phyloP scores from a whole-genome alignment of 1,140 invertebrate genomes.

The Eciton burchellii region DNA sequence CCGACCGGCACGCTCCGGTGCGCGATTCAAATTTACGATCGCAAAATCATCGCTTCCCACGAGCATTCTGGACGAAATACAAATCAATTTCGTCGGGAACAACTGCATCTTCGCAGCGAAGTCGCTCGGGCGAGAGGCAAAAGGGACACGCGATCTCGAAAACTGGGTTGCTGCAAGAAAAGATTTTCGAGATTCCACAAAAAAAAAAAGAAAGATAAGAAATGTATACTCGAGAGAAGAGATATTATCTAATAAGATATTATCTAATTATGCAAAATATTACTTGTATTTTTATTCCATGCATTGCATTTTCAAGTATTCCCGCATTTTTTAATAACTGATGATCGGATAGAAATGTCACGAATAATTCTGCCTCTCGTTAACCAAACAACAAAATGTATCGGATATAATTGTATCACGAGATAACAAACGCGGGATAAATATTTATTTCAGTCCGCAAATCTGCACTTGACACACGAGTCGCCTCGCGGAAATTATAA shows the following conservation, averaged over 20 bases:
- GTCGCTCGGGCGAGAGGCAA: not conserved
- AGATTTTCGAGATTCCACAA: conserved; percentile 11
- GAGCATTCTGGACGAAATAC: conserved; percentile 16
- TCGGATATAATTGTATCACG: not conserved
- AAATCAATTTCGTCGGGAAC: conserved; percentile 50
- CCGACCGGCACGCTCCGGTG: not conserved
- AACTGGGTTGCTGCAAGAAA: not conserved
- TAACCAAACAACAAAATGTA: too few species aligned
- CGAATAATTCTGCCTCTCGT: not conserved
- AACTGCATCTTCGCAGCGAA: conserved; percentile 7
- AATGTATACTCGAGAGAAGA: not conserved
- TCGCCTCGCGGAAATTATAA: conserved; percentile 14
- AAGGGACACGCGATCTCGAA: not conserved
- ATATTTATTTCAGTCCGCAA: not conserved
- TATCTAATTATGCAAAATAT: too few species aligned
- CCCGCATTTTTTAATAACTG: not conserved
- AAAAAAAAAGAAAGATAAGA: not conserved
- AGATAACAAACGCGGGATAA: not conserved
- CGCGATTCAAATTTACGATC: conserved; percentile 38
- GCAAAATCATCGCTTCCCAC: conserved; percentile 41
- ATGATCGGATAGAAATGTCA: not conserved
- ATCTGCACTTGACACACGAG: not conserved
- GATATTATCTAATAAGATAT: not conserved
- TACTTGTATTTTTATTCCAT: not conserved
- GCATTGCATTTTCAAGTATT: not conserved